These are phyloP conservation scores for Oceanodroma leucorhoa DNA, from an alignment of 2,797 vertebrate species.

Conservation along the genomic window DNA sequence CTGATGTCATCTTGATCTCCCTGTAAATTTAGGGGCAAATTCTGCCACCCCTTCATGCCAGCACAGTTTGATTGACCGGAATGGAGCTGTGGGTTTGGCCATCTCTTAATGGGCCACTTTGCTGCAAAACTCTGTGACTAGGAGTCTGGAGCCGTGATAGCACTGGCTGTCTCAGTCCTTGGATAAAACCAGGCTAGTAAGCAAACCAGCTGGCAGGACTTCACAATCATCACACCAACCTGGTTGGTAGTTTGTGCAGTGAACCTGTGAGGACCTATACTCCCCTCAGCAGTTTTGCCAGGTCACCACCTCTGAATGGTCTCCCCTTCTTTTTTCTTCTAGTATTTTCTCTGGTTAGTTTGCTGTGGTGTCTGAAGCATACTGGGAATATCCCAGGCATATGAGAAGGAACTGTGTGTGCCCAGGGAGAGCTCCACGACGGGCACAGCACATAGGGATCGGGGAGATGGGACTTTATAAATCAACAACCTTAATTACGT, in stretches of 20 bases:
- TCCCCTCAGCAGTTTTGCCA: not conserved
- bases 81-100: not conserved
- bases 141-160: not conserved
- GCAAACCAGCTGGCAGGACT: not conserved
- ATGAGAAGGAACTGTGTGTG: not conserved
- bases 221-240: not conserved
- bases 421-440: not conserved
- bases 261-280: not conserved
- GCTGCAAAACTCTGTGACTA: not conserved
- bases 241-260: fast-evolving
- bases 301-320: not conserved
- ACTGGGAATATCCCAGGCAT: not conserved
- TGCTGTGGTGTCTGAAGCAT: not conserved
- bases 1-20: not conserved
- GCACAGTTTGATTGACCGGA: not conserved
- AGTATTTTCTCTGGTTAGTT: not conserved
- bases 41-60: not conserved
- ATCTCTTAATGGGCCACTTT: not conserved
- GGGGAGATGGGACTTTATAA: not conserved
- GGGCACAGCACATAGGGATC: not conserved
- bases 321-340: not conserved
- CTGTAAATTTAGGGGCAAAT: not conserved
- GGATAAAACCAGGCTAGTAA: not conserved
- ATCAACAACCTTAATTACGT: not conserved
- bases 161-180: not conserved